Percentiles rank a stretch among this genome's conserved stretches.
phyloP scores from a whole-genome alignment of 2,888 invertebrate species.

The Acanthoscelides obtectus region DNA sequence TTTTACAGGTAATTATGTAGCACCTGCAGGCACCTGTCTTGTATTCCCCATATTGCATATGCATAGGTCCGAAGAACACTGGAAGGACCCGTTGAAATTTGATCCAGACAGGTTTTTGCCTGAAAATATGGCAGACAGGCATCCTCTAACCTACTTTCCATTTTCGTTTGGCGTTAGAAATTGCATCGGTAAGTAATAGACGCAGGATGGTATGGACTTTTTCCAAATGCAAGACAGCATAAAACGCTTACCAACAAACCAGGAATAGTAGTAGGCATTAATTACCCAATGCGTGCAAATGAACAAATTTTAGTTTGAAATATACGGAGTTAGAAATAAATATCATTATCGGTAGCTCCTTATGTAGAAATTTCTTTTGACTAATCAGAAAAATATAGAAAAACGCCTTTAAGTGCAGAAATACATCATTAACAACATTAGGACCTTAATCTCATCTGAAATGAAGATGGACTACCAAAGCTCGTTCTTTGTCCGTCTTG shows the following conservation, averaged over 20 bases:
- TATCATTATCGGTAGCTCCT: slow-evolving; percentile 30
- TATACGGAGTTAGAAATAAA: slow-evolving; percentile 37
- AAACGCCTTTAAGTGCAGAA: no score
- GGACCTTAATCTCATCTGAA: no score
- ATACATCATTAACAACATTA: no score
- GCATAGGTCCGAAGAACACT: slow-evolving; percentile 49
- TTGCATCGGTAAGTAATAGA: slow-evolving; percentile 48
- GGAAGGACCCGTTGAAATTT: slow-evolving; percentile 54
- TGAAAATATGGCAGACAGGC: slow-evolving; percentile 44
- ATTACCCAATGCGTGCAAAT: slow-evolving; percentile 46
- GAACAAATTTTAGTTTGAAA: slow-evolving; percentile 40
- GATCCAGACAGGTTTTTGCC: slow-evolving; percentile 56
- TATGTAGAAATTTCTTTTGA: no score
- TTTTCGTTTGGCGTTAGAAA: slow-evolving; percentile 50
- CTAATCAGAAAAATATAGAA: no score
- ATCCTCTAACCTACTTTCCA: slow-evolving; percentile 49
- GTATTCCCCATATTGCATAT: slow-evolving; percentile 46
- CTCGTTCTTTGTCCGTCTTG: no score
- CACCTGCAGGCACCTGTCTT: slow-evolving; percentile 36
- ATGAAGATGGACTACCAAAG: no score
- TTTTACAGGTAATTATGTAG: slow-evolving; percentile 22
- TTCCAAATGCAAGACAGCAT: no score
- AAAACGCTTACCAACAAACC: no score
- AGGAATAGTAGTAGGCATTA: slow-evolving; percentile 35
- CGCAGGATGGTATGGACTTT: no score